phyloP scores from a whole-genome alignment of 1,140 invertebrate genomes.

The Cataglyphis hispanica region DNA sequence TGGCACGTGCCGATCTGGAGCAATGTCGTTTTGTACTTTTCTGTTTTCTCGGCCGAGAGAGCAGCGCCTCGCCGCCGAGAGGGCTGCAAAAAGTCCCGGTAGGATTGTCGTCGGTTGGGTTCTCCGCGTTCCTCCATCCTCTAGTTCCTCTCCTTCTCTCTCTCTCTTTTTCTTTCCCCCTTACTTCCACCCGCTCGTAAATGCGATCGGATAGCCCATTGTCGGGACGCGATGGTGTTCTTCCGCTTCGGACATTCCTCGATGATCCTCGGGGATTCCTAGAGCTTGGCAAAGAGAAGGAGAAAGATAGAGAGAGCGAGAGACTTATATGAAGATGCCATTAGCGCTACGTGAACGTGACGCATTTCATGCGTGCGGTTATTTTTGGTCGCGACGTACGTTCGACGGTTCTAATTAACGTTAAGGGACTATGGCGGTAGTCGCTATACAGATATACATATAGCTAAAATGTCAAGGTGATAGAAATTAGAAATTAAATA shows the following conservation, averaged over 20 bases:
- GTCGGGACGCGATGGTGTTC: slow-evolving; percentile 9
- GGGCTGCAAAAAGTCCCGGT: slow-evolving; percentile 63
- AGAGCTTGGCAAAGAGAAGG: neutral
- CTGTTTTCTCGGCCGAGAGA: slow-evolving; percentile 72
- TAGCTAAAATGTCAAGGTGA: slow-evolving; percentile 15
- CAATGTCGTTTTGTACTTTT: slow-evolving; percentile 82
- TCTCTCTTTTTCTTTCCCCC: no score
- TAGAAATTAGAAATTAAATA: neutral
- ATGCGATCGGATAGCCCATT: slow-evolving; percentile 42
- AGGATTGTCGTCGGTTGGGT: slow-evolving; percentile 32
- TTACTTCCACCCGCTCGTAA: slow-evolving; percentile 15
- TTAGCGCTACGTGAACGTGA: slow-evolving; percentile 57
- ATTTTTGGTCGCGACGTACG: slow-evolving; percentile 48
- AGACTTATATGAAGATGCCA: slow-evolving; percentile 49
- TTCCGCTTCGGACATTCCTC: slow-evolving; percentile 56
- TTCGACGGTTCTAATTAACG: slow-evolving; percentile 55
- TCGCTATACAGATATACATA: neutral
- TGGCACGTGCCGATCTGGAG: slow-evolving; percentile 86
- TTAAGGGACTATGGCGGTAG: slow-evolving; percentile 2
- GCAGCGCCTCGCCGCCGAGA: slow-evolving; percentile 69
- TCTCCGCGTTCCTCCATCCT: neutral
- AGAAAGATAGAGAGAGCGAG: neutral
- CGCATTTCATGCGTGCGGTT: slow-evolving; percentile 59
- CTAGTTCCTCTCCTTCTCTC: neutral
- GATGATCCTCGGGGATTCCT: slow-evolving; percentile 42